Conservation (phyloP, 2,113 vertebrate species). For the Pao palembangensis region DNA sequence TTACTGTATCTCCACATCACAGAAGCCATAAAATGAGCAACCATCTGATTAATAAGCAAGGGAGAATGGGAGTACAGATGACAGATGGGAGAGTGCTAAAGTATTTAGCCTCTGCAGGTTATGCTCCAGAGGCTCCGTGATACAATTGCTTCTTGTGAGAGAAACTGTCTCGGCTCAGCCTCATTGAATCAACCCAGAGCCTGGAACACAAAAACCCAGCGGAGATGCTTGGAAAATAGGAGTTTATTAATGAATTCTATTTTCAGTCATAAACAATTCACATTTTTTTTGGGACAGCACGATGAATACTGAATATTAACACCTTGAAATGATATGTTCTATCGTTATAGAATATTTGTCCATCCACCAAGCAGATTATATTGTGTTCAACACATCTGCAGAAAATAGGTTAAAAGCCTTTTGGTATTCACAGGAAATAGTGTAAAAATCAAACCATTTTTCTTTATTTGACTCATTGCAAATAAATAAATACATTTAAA, state of each 20-base stretch:
- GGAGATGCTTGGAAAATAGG: slow-evolving; percentile 1
- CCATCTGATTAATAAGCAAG: slow-evolving; percentile 47
- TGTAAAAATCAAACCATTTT: too few relatives aligned
- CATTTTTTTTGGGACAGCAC: background rate
- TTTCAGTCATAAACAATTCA: background rate
- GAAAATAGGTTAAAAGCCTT: too few relatives aligned
- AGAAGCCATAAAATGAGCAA: slow-evolving; percentile 26
- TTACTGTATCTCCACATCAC: slow-evolving; percentile 36
- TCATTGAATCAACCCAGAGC: slow-evolving; percentile 9
- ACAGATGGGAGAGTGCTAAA: slow-evolving; percentile 47
- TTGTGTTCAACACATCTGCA: too few relatives aligned
- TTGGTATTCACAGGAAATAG: too few relatives aligned
- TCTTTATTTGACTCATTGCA: too few relatives aligned
- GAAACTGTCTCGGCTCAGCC: background rate
- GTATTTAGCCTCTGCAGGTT: slow-evolving; percentile 47
- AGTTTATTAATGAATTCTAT: background rate
- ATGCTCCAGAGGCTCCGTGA: slow-evolving; percentile 26
- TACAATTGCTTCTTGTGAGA: slow-evolving; percentile 29
- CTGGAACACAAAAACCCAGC: background rate
- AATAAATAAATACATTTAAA: too few relatives aligned
- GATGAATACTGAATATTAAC: background rate
- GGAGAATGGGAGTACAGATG: slow-evolving; percentile 47
- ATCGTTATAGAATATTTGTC: too few relatives aligned
- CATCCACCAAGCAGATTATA: too few relatives aligned
- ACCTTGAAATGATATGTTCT: too few relatives aligned